phyloP scores from a whole-genome alignment of 2,888 invertebrate species.

The Tenthredo amoena region DNA sequence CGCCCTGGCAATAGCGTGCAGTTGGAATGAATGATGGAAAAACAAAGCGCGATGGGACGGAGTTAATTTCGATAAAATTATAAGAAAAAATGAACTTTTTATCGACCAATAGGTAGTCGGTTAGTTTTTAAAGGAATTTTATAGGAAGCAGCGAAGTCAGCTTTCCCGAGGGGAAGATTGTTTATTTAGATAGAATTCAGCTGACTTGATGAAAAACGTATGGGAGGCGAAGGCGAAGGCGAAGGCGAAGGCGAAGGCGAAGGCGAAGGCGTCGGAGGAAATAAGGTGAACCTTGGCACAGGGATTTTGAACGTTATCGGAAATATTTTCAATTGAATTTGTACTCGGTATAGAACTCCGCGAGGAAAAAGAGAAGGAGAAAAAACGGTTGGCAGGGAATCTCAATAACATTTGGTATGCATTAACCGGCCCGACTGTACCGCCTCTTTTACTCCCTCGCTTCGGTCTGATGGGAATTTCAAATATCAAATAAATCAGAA shows the following conservation, averaged over 20 bases:
- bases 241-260: background rate
- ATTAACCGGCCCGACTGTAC: constrained; percentile 63
- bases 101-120: background rate
- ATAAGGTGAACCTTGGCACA: background rate
- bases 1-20: constrained; percentile 18
- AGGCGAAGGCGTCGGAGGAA: background rate
- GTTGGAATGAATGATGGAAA: constrained; percentile 33
- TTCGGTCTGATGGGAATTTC: constrained; percentile 6
- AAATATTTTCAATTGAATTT: constrained; percentile 66
- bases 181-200: background rate
- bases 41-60: background rate
- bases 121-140: background rate
- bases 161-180: background rate
- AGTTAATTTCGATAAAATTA: background rate
- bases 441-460: background rate
- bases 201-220: background rate
- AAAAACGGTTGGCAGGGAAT: constrained; percentile 57
- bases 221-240: background rate
- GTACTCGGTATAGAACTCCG: background rate
- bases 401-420: constrained; percentile 70
- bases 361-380: background rate
- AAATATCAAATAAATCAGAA: constrained; percentile 33
- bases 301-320: constrained; percentile 37
- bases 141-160: background rate
- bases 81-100: background rate